These are phyloP conservation scores for Halichondria panicea DNA, from an alignment of 37 sponge, comb jelly and placozoan species.

Conservation along the genomic window DNA sequence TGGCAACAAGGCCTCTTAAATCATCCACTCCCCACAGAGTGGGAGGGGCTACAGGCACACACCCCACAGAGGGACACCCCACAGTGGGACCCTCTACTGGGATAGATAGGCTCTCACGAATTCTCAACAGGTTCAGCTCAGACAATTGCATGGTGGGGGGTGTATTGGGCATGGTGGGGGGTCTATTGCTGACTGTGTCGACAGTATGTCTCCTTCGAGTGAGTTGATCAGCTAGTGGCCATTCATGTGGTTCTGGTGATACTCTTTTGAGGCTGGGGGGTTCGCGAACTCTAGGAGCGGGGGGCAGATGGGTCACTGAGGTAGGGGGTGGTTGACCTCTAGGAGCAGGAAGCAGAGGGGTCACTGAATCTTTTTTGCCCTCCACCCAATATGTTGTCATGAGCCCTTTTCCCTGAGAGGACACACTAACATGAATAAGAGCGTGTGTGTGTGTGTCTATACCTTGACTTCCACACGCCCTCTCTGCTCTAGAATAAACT, in stretches of 20 bases:
- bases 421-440: background rate
- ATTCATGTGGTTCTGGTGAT: slow-evolving; percentile 38
- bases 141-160: background rate
- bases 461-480: slow-evolving; percentile 59
- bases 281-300: background rate
- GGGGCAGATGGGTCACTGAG: background rate
- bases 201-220: background rate
- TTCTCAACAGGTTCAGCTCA: background rate
- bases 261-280: background rate
- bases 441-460: background rate
- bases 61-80: background rate
- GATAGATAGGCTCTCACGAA: slow-evolving; percentile 1
- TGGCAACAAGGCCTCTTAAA: slow-evolving; percentile 4
- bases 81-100: too few relatives aligned
- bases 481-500: slow-evolving; percentile 38
- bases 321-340: background rate
- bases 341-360: background rate
- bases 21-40: background rate
- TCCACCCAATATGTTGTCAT: slow-evolving; percentile 70
- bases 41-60: background rate
- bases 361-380: slow-evolving; percentile 10
- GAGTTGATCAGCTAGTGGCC: slow-evolving; percentile 32
- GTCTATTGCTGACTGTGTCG: background rate
- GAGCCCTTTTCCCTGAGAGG: slow-evolving; percentile 67
- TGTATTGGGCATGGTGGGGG: background rate